Evolutionary conservation across 64 coral and sea anemone genomes (phyloP).

Genomic region (Dendronephthya gigantea): DNA sequence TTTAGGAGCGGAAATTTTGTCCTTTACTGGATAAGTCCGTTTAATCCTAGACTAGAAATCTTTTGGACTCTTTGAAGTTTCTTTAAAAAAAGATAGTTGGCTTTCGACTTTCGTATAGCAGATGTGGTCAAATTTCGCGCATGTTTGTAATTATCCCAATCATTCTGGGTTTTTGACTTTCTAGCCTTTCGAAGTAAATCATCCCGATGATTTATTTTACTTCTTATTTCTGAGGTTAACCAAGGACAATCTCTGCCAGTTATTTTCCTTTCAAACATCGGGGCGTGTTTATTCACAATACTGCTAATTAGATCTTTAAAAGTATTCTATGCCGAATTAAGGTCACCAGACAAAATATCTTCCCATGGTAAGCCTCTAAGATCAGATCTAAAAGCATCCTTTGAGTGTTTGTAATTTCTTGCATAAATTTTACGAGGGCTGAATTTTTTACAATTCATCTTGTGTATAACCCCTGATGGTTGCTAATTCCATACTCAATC

Average conservation of each 20-base stretch:
- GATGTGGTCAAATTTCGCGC: background rate
- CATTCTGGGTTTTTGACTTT: background rate
- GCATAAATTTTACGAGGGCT: background rate
- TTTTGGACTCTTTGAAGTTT: background rate
- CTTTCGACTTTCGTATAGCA: background rate
- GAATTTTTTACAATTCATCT: background rate
- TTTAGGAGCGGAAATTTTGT: background rate
- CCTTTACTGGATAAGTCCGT: background rate
- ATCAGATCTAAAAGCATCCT: background rate
- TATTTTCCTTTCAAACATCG: background rate
- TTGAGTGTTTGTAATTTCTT: background rate
- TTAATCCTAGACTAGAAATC: background rate
- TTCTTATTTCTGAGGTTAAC: conserved; percentile 1
- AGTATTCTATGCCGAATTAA: background rate
- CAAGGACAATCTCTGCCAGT: background rate
- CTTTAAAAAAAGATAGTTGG: background rate
- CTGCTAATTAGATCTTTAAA: background rate
- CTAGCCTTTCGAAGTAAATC: background rate
- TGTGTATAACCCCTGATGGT: too few relatives aligned
- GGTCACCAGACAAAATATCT: background rate
- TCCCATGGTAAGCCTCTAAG: too few relatives aligned
- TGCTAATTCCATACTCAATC: too few relatives aligned
- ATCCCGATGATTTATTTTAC: background rate
- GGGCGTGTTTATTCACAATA: background rate
- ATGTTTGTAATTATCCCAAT: background rate